phyloP scores from a whole-genome alignment of 2,113 vertebrate species.

The Coryphaenoides rupestris region DNA sequence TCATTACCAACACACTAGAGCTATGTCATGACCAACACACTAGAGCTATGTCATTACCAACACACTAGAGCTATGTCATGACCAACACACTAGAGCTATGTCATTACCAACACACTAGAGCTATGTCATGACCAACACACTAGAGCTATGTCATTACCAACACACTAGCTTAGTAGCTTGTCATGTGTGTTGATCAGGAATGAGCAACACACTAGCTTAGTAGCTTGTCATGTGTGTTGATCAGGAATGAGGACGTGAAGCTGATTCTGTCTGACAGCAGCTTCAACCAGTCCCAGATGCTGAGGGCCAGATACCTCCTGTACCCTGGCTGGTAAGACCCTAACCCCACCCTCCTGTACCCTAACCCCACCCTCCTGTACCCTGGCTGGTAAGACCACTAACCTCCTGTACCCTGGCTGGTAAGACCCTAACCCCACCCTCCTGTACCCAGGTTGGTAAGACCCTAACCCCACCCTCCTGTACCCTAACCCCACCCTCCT shows the following conservation, averaged over 20 bases:
- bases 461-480: neutral
- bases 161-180: no score
- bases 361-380: neutral
- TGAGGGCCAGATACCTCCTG: conserved; percentile 87
- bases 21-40: no score
- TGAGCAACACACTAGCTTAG: conserved; percentile 60
- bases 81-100: no score
- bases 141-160: no score
- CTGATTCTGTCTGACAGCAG: conserved; percentile 87
- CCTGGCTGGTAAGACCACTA: neutral
- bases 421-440: conserved; percentile 57
- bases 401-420: conserved; percentile 87
- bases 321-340: conserved; percentile 90
- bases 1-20: no score
- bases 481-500: no score
- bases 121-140: no score
- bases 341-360: neutral
- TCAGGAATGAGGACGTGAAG: conserved; percentile 88
- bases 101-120: no score
- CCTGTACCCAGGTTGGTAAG: conserved; percentile 91
- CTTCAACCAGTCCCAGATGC: conserved; percentile 85
- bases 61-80: no score
- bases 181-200: conserved; percentile 67
- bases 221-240: neutral
- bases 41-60: no score